Evolutionary conservation across 2,113 vertebrate genomes (phyloP), one percentile per base, ranked within the genome.

Genomic region (Hucho hucho): DNA sequence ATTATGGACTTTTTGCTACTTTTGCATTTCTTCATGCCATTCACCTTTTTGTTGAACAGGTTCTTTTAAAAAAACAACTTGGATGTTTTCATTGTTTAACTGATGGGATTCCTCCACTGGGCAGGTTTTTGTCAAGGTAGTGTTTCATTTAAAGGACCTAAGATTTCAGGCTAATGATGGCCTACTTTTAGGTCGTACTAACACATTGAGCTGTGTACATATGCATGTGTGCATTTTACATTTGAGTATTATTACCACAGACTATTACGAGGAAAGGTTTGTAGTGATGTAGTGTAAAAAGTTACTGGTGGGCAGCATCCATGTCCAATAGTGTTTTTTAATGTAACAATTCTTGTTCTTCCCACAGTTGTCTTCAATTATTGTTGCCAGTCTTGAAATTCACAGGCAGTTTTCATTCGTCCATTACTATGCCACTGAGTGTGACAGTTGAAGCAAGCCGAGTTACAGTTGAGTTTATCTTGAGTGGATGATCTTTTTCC

Each of bases 141-240:
- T 84, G 86, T 84, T 86, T 87, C 79, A 81, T 83, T 76, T 18
- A 28, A 46, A 85, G 86, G 88, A 87, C 89, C 85, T 73, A 79
- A 29, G 64, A 25, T 61, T 11, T 47, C 64, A 68, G 69, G 72
- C 18, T 26, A 76, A 65, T 65, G n/a, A 79, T 11, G 77, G 58
- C 58, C 29, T 76, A 79, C 74, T 73, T 69, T 53, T 46, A 67
- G 76, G 75, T 75, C 64, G 68, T 56, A 24, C 69, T 64, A 47
- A 70, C 53, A 46, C 61, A 75, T 72, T 16, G 49, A 53, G 49
- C 16, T 72, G 78, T 70, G 69, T 76, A 75, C 25, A 75, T 29
- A 47, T 63, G 65, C 69, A 64, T 81, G 56, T 74, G 56, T 64
- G 56, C 25, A 58, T 43, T 69, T 74, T 43, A 24, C 59, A 74